Conservation (phyloP, 2,888 invertebrate genomes). For the Phorcus lineatus region DNA sequence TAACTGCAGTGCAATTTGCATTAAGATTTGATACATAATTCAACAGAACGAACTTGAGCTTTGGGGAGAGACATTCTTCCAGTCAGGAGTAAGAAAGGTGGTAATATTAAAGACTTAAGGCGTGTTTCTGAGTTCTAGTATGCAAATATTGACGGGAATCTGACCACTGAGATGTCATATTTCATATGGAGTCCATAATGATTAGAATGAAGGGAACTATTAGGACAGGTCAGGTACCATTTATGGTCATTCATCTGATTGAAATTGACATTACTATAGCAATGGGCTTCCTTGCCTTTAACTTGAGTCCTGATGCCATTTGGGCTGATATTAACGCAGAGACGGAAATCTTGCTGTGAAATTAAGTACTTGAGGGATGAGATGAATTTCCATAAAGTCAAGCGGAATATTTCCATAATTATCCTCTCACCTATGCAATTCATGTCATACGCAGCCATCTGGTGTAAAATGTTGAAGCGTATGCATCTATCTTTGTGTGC, state of each 20-base stretch:
- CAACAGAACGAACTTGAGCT: neutral
- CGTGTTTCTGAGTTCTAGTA: neutral
- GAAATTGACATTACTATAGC: slow-evolving; percentile 11
- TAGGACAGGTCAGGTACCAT: neutral
- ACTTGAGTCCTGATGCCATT: neutral
- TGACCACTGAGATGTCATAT: neutral
- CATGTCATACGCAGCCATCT: neutral
- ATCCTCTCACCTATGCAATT: neutral
- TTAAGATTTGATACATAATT: slow-evolving; percentile 12
- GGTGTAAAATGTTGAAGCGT: neutral
- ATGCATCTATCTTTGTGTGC: neutral
- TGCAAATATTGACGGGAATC: slow-evolving; percentile 11
- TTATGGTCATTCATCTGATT: slow-evolving; percentile 13
- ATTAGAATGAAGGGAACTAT: slow-evolving; percentile 15
- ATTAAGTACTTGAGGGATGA: neutral
- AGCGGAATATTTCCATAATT: slow-evolving; percentile 13
- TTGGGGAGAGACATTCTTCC: neutral
- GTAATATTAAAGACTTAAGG: neutral
- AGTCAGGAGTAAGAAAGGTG: neutral
- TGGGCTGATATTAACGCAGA: neutral
- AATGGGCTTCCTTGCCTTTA: neutral
- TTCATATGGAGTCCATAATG: neutral
- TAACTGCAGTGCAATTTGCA: neutral
- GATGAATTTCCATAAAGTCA: neutral
- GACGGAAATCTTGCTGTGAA: neutral